Evolutionary conservation across 2,797 vertebrate genomes (phyloP), one percentile per base, ranked within the genome.

Genomic region (Enteromius trimaculatus): DNA sequence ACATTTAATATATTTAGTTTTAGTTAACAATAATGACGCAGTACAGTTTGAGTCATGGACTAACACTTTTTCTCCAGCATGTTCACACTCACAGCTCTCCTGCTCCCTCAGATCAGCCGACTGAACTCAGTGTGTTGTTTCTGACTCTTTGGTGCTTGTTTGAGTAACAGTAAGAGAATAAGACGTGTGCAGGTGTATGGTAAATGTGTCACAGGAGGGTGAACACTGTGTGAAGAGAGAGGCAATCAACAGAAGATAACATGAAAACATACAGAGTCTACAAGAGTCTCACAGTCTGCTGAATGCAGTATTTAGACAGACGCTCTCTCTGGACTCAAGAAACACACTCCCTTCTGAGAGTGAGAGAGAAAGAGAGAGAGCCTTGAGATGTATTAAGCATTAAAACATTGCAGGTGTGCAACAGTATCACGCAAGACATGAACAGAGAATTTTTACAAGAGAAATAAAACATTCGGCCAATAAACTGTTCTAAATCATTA

Each of bases 261-360:
- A 69, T 65, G 37, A 69, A 69, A 42, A 69, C 37, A 42, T 69
- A 66, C 62, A 19, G 14, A 65, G 62, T 37, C 37, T 37, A 37
- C 37, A 39, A 39, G 37, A 39, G 3, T 37, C 31, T 66, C 64
- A 66, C 64, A 66, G 31, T 2, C 31, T 37, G 29, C 3, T 34
- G 64, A 9, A 65, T 65, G 31, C 31, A 66, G 64, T 31, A 65
- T 65, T 17, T 31, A 65, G 62, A 65, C 62, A 64, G 62, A 19
- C 62, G 9, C 31, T 34, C 62, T 65, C 62, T 34, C 23, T 60
- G 58, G 58, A 60, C 23, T 60, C 23, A 60, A 60, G 23, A 60
- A 60, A 60, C 23, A 60, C 11, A 60, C 11, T 55, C 8, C 6
- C 3, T 55, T 58, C 55, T 26, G n/a, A n/a, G 8, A 60, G 55